Evolutionary conservation across 2,113 vertebrate species (phyloP).

Genomic region (Macquaria australasica): DNA sequence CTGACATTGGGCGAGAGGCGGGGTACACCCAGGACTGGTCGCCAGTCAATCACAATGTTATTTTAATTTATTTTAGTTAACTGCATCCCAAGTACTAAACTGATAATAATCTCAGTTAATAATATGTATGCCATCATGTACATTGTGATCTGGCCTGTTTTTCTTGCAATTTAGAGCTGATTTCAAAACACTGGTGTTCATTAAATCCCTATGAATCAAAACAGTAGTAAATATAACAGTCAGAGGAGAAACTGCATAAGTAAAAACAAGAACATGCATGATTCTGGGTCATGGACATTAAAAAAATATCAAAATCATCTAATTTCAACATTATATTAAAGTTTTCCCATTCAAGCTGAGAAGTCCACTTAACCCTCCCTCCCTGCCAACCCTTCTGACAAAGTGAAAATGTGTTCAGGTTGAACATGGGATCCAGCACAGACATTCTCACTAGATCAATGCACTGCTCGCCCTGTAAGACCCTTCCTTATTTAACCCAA

Average conservation of each 20-base stretch:
- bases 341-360: background rate
- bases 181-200: background rate
- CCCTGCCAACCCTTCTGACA: background rate
- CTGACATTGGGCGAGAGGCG: too few species aligned
- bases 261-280: background rate
- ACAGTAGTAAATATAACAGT: background rate
- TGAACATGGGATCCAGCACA: background rate
- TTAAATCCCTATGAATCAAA: background rate
- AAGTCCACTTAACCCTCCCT: background rate
- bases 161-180: background rate
- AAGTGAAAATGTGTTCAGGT: conserved; percentile 3
- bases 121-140: background rate
- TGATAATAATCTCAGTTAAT: background rate
- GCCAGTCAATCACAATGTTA: too few species aligned
- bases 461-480: conserved; percentile 22
- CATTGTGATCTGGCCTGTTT: background rate
- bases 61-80: background rate
- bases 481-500: conserved; percentile 35
- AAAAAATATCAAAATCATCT: background rate
- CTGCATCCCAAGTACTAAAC: background rate
- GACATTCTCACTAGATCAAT: conserved; percentile 31
- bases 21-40: too few species aligned
- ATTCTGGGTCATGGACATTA: background rate
- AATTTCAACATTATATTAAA: background rate
- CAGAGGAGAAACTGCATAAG: background rate